A percentile compares a stretch with the other conserved stretches of the same genome.
These are phyloP conservation scores for Pogona vitticeps DNA, from an alignment of 2,113 vertebrate species.

Conservation along the genomic window DNA sequence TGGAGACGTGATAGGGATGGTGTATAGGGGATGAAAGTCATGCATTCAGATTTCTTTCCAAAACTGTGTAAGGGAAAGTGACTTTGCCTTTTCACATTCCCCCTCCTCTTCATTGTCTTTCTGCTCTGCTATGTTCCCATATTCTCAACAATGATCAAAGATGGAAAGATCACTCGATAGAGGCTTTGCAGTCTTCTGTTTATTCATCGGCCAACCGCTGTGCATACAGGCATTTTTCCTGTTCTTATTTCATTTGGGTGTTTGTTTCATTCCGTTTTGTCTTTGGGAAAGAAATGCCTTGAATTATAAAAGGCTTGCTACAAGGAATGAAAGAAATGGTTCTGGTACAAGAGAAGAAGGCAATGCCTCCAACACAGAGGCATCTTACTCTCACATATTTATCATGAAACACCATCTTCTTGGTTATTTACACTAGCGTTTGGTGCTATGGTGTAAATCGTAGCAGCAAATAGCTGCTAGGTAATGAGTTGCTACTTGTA, in stretches of 20 bases:
- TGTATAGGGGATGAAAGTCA: not conserved
- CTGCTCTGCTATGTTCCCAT: not conserved
- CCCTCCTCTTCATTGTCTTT: not conserved
- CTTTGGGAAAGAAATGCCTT: not conserved
- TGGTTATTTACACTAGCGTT: too few species aligned
- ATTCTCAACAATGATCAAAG: slow-evolving; percentile 23
- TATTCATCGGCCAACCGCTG: slow-evolving; percentile 5
- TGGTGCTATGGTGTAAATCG: too few species aligned
- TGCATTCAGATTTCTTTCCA: not conserved
- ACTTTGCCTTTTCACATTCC: not conserved
- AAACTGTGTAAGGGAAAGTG: not conserved
- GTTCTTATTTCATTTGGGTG: slow-evolving; percentile 3
- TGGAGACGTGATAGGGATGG: not conserved
- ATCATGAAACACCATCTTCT: not conserved
- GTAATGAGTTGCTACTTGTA: too few species aligned
- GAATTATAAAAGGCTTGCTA: slow-evolving; percentile 12
- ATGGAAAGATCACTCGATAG: not conserved
- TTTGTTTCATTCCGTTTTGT: not conserved
- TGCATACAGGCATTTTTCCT: not conserved
- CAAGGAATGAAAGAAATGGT: not conserved
- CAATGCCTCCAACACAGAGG: not conserved
- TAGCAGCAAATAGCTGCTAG: too few species aligned
- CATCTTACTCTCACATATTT: not conserved
- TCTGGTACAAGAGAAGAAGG: not conserved
- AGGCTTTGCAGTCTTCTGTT: slow-evolving; percentile 21